Conservation (phyloP, 2,113 vertebrate species). For the Malurus alboscapulatus region DNA sequence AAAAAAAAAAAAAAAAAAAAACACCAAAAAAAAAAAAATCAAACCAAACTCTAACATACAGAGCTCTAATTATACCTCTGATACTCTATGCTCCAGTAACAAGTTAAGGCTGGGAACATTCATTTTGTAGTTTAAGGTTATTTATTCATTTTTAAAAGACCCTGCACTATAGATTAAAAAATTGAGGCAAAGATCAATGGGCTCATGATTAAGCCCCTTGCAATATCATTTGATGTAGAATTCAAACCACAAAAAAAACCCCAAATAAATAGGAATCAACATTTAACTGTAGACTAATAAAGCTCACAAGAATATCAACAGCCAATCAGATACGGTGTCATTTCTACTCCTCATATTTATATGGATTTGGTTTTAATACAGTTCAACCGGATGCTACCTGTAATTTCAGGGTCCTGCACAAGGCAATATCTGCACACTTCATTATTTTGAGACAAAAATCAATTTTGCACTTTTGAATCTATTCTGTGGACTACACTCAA, state of each 20-base stretch:
- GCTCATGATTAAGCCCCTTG: not conserved
- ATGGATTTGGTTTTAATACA: not conserved
- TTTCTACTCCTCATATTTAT: not conserved
- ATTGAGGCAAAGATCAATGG: not conserved
- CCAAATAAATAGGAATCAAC: not conserved
- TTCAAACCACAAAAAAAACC: not conserved
- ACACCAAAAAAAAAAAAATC: no score
- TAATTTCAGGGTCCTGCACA: not conserved
- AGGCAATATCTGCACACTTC: not conserved
- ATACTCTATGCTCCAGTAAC: not conserved
- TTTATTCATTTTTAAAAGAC: not conserved
- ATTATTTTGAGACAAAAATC: not conserved
- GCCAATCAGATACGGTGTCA: not conserved
- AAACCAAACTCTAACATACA: not conserved
- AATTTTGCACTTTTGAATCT: not conserved
- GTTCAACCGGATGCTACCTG: not conserved
- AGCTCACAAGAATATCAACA: not conserved
- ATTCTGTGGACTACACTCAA: not conserved
- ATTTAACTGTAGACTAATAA: not conserved
- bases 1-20: no score
- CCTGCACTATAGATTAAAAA: not conserved
- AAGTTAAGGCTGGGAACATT: not conserved
- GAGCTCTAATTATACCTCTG: not conserved
- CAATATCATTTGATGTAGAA: not conserved
- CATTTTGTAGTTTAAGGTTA: not conserved